Base-by-base conservation (phyloP, 2,113 vertebrate genomes). In the Oreocharis arfaki region DNA sequence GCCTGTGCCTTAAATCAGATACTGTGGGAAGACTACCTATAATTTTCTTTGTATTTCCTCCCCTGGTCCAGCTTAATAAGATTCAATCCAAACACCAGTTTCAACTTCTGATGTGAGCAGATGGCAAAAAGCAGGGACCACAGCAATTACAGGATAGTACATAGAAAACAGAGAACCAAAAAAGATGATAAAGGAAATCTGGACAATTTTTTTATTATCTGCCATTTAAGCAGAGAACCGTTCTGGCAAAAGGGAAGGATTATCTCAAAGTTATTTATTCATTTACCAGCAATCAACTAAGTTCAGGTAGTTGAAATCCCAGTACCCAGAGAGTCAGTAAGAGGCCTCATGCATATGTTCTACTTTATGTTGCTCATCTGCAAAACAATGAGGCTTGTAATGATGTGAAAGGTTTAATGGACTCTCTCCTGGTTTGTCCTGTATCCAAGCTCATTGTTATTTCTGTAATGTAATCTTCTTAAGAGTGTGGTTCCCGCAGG, bases 381-480 rank as follows among this genome's bases (percentile, higher is more conserved):
- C 98, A 98, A 98, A 98, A 99, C 98, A 99, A 98, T 98, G 96
- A 98, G 96, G 87, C 95, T 97, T 97, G 97, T 97, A 98, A 98
- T 97, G 97, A 98, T 97, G 97, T 96, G 96, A 96, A 97, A 98
- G 98, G 98, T 98, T 98, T 98, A 98, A 97, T 97, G 80, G 93
- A 96, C 97, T 98, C 94, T 96, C 78, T 96, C 96, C 98, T 96
- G 87, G 95, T 96, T 97, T 90, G 96, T 98, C 92, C 96, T 96
- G 95, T 94, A 95, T 90, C 92, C 97, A 98, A 98, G 97, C 98
- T 97, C 97, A 98, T 98, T 98, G 97, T 97, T 98, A 97, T 98
- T 98, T 98, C 98, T 98, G 97, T 97, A 97, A 96, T 97, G 93
- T 98, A 98, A 98, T 98, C 98, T 98, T 96, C 88, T 96, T 97